Percentiles rank a stretch among this genome's conserved stretches.
Conservation (phyloP, 2,888 invertebrate genomes). For the Alentia gelatinosa region DNA sequence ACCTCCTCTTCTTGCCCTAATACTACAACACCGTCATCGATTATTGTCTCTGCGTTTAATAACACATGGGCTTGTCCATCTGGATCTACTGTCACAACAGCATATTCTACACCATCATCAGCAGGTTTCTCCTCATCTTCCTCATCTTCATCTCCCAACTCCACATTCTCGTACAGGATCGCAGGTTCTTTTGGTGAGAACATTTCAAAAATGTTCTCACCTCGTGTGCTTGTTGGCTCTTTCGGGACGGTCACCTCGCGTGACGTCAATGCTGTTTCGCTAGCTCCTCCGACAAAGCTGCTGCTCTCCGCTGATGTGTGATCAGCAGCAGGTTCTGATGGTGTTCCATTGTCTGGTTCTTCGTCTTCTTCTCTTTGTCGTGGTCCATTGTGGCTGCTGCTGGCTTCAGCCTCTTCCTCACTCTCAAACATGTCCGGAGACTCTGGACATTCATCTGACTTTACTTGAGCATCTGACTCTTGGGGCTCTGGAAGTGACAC, state of each 20-base stretch:
- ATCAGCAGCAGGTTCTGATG: background rate
- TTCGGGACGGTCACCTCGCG: background rate
- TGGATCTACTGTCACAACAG: slow-evolving; percentile 25
- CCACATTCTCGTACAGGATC: background rate
- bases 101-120: slow-evolving; percentile 9
- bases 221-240: background rate
- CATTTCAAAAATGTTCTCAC: slow-evolving; percentile 39
- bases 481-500: background rate
- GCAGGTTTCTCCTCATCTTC: background rate
- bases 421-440: slow-evolving; percentile 24
- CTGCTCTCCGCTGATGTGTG: background rate
- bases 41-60: slow-evolving; percentile 14
- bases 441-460: background rate
- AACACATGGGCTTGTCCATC: slow-evolving; percentile 40
- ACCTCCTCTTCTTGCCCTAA: slow-evolving; percentile 42
- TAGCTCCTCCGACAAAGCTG: background rate
- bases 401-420: background rate
- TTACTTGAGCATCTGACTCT: background rate
- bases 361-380: background rate
- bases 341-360: background rate
- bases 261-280: background rate
- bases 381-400: background rate
- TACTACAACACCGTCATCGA: slow-evolving; percentile 29
- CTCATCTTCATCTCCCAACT: background rate
- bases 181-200: background rate